Percentiles rank a stretch among this genome's conserved stretches.
Evolutionary conservation across 2,113 vertebrate genomes (phyloP).

Genomic region (Mormyrus lacerda): DNA sequence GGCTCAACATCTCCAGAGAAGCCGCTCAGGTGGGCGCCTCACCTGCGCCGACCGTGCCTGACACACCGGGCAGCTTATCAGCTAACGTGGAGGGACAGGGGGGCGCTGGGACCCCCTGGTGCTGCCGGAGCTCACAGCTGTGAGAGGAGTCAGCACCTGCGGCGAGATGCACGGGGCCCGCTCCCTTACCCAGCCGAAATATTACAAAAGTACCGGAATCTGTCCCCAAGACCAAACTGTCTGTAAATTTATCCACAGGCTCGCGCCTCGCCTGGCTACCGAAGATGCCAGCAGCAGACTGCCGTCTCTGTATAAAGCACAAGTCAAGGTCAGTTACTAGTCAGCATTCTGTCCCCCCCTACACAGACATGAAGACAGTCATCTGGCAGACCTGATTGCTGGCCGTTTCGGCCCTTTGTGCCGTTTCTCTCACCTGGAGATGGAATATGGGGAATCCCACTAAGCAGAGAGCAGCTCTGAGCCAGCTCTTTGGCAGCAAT

Average conservation of each 20-base stretch:
- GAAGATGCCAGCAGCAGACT: not conserved
- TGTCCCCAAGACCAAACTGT: not conserved
- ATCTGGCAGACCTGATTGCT: not conserved
- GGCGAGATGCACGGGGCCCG: not conserved
- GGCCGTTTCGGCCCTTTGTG: not conserved
- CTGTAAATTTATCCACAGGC: not conserved
- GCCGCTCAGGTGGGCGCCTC: not conserved
- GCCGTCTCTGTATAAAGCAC: not conserved
- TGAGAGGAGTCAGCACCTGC: not conserved
- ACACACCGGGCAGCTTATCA: not conserved
- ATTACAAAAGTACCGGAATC: not conserved
- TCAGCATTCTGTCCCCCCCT: not conserved
- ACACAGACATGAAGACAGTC: not conserved
- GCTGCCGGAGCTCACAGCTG: not conserved
- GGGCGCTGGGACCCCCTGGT: not conserved
- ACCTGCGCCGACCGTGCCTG: not conserved
- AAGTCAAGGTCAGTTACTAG: not conserved
- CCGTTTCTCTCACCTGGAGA: not conserved
- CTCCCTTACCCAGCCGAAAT: not conserved
- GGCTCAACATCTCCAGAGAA: not conserved
- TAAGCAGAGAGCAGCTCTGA: not conserved
- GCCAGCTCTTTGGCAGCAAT: not conserved
- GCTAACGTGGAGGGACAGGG: not conserved
- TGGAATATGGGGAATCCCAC: not conserved
- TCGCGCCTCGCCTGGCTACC: not conserved